Base-by-base conservation (phyloP, 92 coral and sea anemone species). In the Phenganax subtilis region DNA sequence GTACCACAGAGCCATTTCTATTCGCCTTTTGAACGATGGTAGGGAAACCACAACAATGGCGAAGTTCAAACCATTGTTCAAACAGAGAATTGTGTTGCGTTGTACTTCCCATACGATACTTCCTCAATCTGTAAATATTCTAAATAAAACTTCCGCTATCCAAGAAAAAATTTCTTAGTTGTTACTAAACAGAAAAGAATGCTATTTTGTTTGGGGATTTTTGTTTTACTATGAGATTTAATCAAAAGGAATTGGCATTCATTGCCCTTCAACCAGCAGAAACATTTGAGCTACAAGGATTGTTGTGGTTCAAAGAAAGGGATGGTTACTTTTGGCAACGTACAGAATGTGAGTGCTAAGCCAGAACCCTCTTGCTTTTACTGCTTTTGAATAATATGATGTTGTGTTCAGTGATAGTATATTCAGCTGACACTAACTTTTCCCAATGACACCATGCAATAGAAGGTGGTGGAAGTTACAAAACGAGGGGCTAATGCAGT, bases 251-350 rank as follows among this genome's bases (percentile, higher is more conserved):
- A 81, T 91, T 94, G 72, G 97, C 98, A 75, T 90, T 88, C 70
- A 94, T 94, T 55, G 98, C 97, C 25, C 87, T 90, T 30, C 85
- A 88, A 67, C 88, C 87, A 57, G 93, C 90, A 61, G 84, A 92
- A 77, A 90, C 97, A 12, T 90, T 90, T 73, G 98, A 94, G 54
- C 92, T 88, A 63, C 97, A 94, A 85, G 98, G 97, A n/a, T 86
- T 87, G 51, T 72, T 94, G 57, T 91, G 96, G 96, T 81, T 94
- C 28, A 90, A 89, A 77, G 98, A 92, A 86, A 94, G 85, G 81
- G 97, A 94, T 68, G 98, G 98, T 15, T 89, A 92, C 75, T 94
- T 94, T 73, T 92, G 96, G 97, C 89, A 87, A 61, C 85, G 97
- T 74, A 94, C 89, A 51, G 98, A 94, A 88, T 97, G 98, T 94